Conservation (phyloP, 2,797 vertebrate genomes). For the Melanotaenia pygmaea region DNA sequence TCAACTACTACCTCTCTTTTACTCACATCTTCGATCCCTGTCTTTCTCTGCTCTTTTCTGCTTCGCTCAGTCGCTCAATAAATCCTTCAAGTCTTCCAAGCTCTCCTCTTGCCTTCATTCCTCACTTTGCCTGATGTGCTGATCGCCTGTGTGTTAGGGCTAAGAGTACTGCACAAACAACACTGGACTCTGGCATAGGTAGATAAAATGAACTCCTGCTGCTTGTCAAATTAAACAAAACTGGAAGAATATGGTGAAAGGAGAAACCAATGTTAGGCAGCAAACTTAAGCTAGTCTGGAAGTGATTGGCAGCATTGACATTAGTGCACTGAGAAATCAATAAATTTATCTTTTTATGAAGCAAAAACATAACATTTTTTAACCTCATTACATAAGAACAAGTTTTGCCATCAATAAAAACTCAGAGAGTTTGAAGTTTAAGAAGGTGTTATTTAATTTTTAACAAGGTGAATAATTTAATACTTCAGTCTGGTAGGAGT, state of each 20-base stretch:
- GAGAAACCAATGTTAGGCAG: too few species aligned
- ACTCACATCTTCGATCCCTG: slow-evolving; percentile 26
- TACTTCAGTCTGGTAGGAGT: too few species aligned
- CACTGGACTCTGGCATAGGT: not conserved
- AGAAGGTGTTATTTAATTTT: too few species aligned
- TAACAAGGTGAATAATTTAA: too few species aligned
- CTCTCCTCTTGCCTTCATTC: slow-evolving; percentile 12
- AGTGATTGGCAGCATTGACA: too few species aligned
- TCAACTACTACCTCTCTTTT: slow-evolving; percentile 17
- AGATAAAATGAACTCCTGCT: slow-evolving; percentile 20
- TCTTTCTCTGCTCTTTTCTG: slow-evolving; percentile 22
- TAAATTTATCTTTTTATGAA: too few species aligned
- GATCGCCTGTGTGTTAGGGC: slow-evolving; percentile 8
- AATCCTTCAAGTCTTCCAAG: slow-evolving; percentile 28
- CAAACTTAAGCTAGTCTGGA: too few species aligned
- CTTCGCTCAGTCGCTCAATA: slow-evolving; percentile 31
- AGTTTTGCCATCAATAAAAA: not conserved
- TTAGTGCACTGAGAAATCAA: too few species aligned
- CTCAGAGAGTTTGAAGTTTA: not conserved
- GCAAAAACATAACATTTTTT: too few species aligned
- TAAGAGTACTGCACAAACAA: not conserved
- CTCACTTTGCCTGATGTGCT: slow-evolving; percentile 9
- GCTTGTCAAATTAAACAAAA: slow-evolving; percentile 15
- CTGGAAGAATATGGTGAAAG: not conserved
- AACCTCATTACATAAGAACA: not conserved